Conservation (phyloP, 2,797 vertebrate species). For the Pantherophis vulpinus region DNA sequence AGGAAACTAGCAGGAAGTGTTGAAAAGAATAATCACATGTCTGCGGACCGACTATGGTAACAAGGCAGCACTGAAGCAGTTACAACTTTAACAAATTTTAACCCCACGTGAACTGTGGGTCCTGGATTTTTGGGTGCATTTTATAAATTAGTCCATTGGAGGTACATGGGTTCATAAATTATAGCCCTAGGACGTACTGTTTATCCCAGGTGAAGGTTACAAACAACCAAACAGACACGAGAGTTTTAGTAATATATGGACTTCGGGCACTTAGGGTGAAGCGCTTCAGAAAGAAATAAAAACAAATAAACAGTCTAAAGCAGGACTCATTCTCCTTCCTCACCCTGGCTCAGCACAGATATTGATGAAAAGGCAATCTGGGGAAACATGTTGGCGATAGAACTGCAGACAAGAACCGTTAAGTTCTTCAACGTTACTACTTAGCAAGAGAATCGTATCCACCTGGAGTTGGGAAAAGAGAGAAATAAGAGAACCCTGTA, state of each 20-base stretch:
- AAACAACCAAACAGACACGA: not conserved
- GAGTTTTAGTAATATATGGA: not conserved
- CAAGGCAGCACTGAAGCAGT: not conserved
- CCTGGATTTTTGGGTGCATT: not conserved
- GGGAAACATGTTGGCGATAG: slow-evolving; percentile 67
- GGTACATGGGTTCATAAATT: not conserved
- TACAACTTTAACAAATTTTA: not conserved
- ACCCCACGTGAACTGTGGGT: not conserved
- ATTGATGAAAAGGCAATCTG: slow-evolving; percentile 70
- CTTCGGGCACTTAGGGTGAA: too few species aligned
- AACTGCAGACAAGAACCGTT: not conserved
- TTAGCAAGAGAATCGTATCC: slow-evolving; percentile 76
- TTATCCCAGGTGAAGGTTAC: not conserved
- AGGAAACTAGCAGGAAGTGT: not conserved
- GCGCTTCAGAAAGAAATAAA: not conserved
- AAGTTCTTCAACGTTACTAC: accelerated
- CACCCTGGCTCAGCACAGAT: slow-evolving; percentile 33
- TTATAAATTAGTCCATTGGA: not conserved
- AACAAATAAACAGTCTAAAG: not conserved
- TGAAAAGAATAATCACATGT: not conserved
- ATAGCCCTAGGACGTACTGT: not conserved
- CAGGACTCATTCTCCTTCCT: slow-evolving; percentile 34
- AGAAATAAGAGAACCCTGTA: not conserved
- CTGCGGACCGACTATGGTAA: not conserved
- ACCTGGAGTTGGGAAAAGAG: slow-evolving; percentile 64